Conservation (phyloP, 2,797 vertebrate species). For the Xiphophorus birchmanni region DNA sequence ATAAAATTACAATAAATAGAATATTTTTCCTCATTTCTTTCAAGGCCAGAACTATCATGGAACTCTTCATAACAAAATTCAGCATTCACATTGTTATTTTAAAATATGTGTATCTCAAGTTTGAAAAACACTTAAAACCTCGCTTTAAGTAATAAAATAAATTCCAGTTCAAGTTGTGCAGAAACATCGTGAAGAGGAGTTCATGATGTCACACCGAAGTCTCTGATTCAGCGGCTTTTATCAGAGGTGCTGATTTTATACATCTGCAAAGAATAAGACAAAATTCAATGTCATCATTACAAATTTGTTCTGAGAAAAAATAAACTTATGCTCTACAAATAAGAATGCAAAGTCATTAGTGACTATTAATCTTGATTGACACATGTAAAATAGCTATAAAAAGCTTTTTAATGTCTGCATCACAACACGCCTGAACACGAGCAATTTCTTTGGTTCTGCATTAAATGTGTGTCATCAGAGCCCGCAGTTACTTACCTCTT, state of each 20-base stretch:
- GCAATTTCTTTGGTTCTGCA: not conserved
- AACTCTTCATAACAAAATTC: not conserved
- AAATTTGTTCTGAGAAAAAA: not conserved
- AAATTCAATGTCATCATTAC: conserved; percentile 4
- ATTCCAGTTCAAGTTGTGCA: not conserved
- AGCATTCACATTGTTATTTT: conserved; percentile 4
- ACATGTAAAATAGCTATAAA: not conserved
- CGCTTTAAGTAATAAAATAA: not conserved
- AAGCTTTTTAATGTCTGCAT: not conserved
- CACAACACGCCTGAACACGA: not conserved
- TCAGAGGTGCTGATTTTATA: conserved; percentile 43
- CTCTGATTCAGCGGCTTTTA: conserved; percentile 52
- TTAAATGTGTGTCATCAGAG: not conserved
- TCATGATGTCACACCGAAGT: conserved; percentile 54
- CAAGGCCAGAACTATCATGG: not conserved
- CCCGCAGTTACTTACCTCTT: conserved; percentile 62
- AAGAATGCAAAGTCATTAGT: not conserved
- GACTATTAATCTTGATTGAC: not conserved
- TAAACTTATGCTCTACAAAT: not conserved
- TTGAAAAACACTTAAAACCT: not conserved
- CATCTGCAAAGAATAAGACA: conserved; percentile 56
- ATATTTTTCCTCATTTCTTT: not conserved
- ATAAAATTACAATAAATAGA: conserved; percentile 62
- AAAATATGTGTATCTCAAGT: not conserved
- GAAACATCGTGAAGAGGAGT: not conserved